Conservation (phyloP, 2,113 vertebrate species). For the Gymnorhina tibicen region DNA sequence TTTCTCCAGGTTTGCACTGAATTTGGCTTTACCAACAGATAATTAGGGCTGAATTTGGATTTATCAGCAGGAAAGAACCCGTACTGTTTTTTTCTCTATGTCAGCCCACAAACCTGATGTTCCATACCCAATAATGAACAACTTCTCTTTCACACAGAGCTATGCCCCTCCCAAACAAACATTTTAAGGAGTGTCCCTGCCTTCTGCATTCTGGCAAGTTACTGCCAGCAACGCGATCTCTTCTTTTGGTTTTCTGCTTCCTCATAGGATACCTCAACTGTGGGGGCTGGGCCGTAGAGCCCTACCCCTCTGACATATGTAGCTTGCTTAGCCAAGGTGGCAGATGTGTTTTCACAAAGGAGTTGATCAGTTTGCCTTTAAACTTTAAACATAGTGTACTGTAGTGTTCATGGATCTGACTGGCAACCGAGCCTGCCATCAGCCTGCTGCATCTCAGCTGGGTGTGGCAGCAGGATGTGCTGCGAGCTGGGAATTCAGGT, state of each 20-base stretch:
- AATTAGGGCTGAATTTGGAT: neutral
- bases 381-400: neutral
- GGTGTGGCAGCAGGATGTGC: neutral
- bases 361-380: neutral
- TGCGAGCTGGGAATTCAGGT: neutral
- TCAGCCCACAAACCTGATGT: neutral
- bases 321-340: neutral
- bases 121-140: neutral
- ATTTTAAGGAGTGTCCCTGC: neutral
- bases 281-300: rapidly evolving
- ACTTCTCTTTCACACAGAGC: neutral
- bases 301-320: neutral
- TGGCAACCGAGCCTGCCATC: neutral
- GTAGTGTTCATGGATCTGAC: neutral
- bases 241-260: neutral
- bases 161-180: neutral
- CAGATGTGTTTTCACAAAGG: neutral
- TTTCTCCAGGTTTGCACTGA: neutral
- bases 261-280: neutral
- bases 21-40: neutral
- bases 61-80: neutral
- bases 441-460: neutral
- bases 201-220: neutral
- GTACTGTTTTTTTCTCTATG: neutral
- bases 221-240: neutral